Evolutionary conservation across 2,888 invertebrate species (phyloP).

Genomic region (Nudaria mundana): DNA sequence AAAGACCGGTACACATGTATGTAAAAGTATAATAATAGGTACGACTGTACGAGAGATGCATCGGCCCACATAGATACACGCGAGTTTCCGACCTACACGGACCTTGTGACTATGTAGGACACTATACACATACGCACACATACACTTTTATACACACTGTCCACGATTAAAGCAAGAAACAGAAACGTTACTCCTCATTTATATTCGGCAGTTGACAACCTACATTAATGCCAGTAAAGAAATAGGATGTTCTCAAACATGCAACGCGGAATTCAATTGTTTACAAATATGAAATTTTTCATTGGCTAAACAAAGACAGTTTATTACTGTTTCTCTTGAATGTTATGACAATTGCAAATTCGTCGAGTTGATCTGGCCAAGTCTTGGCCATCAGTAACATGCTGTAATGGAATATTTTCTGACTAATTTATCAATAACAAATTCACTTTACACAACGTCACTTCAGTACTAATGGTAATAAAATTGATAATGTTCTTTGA

Average conservation of each 20-base stretch:
- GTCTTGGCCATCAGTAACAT: no score
- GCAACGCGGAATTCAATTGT: conserved; percentile 17
- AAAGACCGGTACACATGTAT: conserved; percentile 9
- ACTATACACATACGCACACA: conserved; percentile 34
- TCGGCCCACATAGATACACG: conserved; percentile 39
- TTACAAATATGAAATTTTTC: conserved; percentile 11
- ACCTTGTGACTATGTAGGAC: conserved; percentile 56
- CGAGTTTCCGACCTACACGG: conserved; percentile 54
- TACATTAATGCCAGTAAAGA: conserved; percentile 17
- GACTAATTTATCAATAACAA: no score
- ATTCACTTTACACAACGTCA: no score
- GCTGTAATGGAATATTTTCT: no score
- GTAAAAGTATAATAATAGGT: conserved; percentile 16
- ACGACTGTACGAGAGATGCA: conserved; percentile 27
- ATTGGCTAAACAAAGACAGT: no score
- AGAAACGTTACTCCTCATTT: conserved; percentile 17
- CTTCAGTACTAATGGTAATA: no score
- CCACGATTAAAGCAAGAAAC: conserved; percentile 4
- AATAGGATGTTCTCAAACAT: conserved; percentile 18
- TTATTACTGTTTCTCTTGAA: no score
- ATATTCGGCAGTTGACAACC: conserved; percentile 31
- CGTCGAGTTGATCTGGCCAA: no score
- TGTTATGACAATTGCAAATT: no score
- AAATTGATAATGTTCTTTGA: no score
- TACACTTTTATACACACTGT: no score